phyloP scores from a whole-genome alignment of 2,113 vertebrate species.

The Zeus faber region DNA sequence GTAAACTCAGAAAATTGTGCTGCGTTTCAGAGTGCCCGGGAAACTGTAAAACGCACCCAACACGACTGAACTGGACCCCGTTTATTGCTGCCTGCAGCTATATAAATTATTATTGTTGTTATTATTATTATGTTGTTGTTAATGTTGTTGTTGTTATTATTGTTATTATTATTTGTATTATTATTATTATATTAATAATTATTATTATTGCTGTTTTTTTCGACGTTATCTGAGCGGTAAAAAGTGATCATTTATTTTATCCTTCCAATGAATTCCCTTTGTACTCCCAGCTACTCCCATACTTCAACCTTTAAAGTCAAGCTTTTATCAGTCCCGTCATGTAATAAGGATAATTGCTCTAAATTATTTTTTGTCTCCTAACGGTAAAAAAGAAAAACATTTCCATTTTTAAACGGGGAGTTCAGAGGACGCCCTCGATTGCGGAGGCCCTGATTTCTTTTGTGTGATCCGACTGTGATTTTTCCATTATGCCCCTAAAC shows the following conservation, averaged over 20 bases:
- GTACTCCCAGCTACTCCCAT: constrained; percentile 13
- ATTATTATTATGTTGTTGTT: too few species aligned
- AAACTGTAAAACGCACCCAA: too few species aligned
- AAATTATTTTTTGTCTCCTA: constrained; percentile 26
- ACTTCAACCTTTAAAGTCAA: constrained; percentile 34
- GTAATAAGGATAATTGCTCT: constrained; percentile 37
- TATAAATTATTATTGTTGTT: too few species aligned
- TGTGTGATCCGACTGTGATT: constrained; percentile 42
- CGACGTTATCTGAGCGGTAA: too few species aligned
- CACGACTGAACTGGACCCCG: too few species aligned
- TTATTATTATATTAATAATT: constrained; percentile 6
- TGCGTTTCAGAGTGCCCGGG: too few species aligned
- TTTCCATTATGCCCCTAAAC: too few species aligned
- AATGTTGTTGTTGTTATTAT: too few species aligned
- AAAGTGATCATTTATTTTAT: constrained; percentile 24
- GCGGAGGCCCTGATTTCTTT: constrained; percentile 31
- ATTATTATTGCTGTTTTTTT: neutral
- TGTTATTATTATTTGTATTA: neutral
- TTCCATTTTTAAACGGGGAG: constrained; percentile 32
- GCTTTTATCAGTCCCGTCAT: constrained; percentile 45
- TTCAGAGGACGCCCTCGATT: constrained; percentile 46
- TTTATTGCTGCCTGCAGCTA: too few species aligned
- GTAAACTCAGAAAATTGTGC: too few species aligned
- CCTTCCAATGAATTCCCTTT: constrained; percentile 30
- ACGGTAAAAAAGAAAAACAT: constrained; percentile 39